A percentile compares a stretch with the other conserved stretches of the same genome.
phyloP scores from a whole-genome alignment of 2,888 invertebrate species.

The Ophioninae sp. region DNA sequence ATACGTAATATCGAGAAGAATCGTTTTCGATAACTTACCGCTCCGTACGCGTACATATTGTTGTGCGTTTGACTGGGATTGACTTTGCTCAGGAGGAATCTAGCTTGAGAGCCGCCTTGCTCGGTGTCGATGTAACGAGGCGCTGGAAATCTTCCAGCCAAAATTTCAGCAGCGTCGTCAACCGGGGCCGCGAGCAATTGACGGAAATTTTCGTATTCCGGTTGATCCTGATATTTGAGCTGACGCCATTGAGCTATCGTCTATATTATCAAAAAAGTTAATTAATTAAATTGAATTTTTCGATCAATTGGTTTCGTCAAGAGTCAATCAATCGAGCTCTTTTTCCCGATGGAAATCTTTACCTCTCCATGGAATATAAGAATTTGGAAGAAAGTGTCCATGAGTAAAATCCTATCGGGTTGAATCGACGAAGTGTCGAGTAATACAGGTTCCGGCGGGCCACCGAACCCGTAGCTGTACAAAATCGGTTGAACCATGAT shows the following conservation, averaged over 20 bases:
- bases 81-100: constrained; percentile 98
- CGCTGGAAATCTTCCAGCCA: constrained; percentile 98
- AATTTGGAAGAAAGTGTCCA: constrained; percentile 99
- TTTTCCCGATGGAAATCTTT: constrained; percentile 41
- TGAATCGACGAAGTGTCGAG: constrained; percentile 99
- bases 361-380: constrained; percentile 99
- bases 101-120: constrained; percentile 99
- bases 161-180: constrained; percentile 98
- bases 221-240: constrained; percentile 96
- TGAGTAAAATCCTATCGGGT: constrained; percentile 97
- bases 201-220: constrained; percentile 98
- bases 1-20: not conserved
- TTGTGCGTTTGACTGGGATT: constrained; percentile 99
- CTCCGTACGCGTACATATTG: constrained; percentile 98
- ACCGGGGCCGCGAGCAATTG: constrained; percentile 97
- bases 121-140: constrained; percentile 99
- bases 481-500: constrained; percentile 99
- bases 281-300: constrained; percentile 9
- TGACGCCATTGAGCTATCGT: constrained; percentile 99
- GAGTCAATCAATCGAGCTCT: not conserved
- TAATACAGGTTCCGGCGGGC: constrained; percentile 98
- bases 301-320: not conserved
- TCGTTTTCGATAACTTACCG: constrained; percentile 84
- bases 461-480: constrained; percentile 99
- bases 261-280: constrained; percentile 80